These are phyloP conservation scores for Ophion ellenae DNA, from an alignment of 2,888 invertebrate species.

Conservation along the genomic window DNA sequence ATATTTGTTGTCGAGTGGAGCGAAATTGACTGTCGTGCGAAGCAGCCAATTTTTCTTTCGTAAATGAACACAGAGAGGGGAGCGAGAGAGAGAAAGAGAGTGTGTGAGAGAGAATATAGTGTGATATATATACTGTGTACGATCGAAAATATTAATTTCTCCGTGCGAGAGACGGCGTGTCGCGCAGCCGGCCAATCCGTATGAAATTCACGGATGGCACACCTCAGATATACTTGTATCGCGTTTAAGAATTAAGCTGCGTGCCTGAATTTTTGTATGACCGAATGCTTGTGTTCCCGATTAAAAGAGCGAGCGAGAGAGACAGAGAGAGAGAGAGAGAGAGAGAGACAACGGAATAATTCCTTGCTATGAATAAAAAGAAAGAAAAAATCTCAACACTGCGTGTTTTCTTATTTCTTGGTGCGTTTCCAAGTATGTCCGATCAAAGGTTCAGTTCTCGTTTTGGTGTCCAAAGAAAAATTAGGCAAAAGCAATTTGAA, in stretches of 20 bases:
- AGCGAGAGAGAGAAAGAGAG: conserved; percentile 8
- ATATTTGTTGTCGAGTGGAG: conserved; percentile 59
- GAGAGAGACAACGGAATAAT: conserved; percentile 79
- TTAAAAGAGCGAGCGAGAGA: conserved; percentile 71
- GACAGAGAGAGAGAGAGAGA: conserved; percentile 75
- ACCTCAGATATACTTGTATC: conserved; percentile 58
- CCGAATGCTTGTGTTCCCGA: conserved; percentile 77
- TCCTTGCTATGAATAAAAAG: conserved; percentile 80
- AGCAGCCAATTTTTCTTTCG: conserved; percentile 19
- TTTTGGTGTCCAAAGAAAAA: conserved; percentile 86
- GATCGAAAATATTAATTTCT: conserved; percentile 50
- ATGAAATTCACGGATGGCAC: conserved; percentile 31
- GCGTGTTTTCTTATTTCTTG: conserved; percentile 84
- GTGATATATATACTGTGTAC: neutral
- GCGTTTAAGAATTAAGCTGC: conserved; percentile 78
- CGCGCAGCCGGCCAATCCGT: conserved; percentile 37
- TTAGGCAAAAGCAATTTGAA: conserved; percentile 49
- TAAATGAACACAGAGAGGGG: neutral
- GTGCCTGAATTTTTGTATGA: conserved; percentile 79
- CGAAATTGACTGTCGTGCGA: conserved; percentile 33
- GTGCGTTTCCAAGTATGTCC: conserved; percentile 84
- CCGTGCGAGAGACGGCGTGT: conserved; percentile 56
- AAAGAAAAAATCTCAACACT: conserved; percentile 67
- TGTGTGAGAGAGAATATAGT: conserved; percentile 8
- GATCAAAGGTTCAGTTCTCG: conserved; percentile 85